Base-by-base conservation (phyloP, 2,113 vertebrate species). In the Fregetta grallaria region DNA sequence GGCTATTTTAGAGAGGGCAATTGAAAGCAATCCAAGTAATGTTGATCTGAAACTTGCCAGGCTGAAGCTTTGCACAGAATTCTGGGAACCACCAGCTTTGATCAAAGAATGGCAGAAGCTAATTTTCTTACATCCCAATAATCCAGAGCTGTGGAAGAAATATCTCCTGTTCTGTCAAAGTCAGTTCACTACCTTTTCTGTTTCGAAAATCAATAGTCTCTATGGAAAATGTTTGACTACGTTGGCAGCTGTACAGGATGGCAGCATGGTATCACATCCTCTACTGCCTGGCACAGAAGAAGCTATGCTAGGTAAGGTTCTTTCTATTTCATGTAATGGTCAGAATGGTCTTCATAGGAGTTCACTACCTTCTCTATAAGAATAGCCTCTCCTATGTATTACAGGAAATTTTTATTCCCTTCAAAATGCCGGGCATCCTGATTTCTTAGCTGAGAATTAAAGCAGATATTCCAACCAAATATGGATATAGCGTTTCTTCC, bases 21-120 rank as follows among this genome's bases (percentile, higher is more conserved):
- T 99, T 15, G 98, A 99, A 75, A 98, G 98, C 91, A 99, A 99
- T 98, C 99, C 98, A 10, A 77, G 98, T 98, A 98, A 97, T 11
- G 98, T 99, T 58, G 98, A 98, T 34, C 98, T 99, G 96, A 99
- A 99, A 91, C 98, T 99, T 1, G 98, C 99, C 96, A 98, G 98
- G 76, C 98, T 99, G 90, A 93, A 90, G 85, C 96, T 99, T 77
- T 99, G 99, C 63, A 17, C 98, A 1, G 99, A 99, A 87, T 98
- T 99, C 75, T 99, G 99, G 99, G 99, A 99, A 87, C 98, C 98
- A 7, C 74, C 99, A 4, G 91, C 96, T 15, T 96, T 99, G 94
- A 91, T 99, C 90, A 99, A 98, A 72, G 99, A 99, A 89, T 99
- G 99, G 99, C 99, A 99, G 97, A 99, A 99, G 58, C 98, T 99